Conservation (phyloP, 2,797 vertebrate genomes). For the Sebastes nivosus region DNA sequence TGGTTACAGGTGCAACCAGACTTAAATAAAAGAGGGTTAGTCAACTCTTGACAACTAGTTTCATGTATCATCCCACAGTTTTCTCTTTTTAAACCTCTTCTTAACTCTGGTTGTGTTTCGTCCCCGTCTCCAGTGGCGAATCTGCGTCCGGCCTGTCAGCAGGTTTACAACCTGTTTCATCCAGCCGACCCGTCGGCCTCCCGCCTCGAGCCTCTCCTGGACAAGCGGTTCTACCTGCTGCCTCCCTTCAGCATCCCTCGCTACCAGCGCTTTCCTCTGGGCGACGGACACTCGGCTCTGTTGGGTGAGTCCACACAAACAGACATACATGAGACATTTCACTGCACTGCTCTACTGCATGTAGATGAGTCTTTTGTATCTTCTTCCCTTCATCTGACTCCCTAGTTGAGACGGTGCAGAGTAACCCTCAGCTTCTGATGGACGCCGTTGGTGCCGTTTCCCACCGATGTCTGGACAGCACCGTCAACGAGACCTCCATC, state of each 20-base stretch:
- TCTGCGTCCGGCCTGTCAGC: conserved; percentile 95
- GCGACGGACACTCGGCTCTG: conserved; percentile 92
- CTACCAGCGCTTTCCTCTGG: conserved; percentile 96
- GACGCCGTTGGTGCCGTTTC: conserved; percentile 81
- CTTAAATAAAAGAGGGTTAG: not conserved
- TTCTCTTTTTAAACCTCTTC: not conserved
- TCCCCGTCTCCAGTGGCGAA: conserved; percentile 85
- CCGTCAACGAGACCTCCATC: conserved; percentile 94
- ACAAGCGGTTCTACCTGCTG: conserved; percentile 92
- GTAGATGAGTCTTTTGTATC: conserved; percentile 16
- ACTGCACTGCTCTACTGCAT: not conserved
- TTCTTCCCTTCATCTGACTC: conserved; percentile 60
- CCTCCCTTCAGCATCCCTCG: conserved; percentile 92
- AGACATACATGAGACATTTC: not conserved
- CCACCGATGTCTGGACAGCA: conserved; percentile 85
- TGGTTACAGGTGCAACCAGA: not conserved
- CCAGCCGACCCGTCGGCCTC: conserved; percentile 96
- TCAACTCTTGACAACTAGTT: not conserved
- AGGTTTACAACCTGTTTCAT: conserved; percentile 98
- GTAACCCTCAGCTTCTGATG: conserved; percentile 92
- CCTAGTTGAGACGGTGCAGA: conserved; percentile 95
- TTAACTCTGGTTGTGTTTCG: not conserved
- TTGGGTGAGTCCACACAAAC: conserved; percentile 83
- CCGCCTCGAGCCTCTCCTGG: conserved; percentile 94
- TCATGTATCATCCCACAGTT: not conserved